Percentiles rank a stretch among this genome's conserved stretches.
These are phyloP conservation scores for Troides helena DNA, from an alignment of 2,888 invertebrate genomes.

Conservation along the genomic window DNA sequence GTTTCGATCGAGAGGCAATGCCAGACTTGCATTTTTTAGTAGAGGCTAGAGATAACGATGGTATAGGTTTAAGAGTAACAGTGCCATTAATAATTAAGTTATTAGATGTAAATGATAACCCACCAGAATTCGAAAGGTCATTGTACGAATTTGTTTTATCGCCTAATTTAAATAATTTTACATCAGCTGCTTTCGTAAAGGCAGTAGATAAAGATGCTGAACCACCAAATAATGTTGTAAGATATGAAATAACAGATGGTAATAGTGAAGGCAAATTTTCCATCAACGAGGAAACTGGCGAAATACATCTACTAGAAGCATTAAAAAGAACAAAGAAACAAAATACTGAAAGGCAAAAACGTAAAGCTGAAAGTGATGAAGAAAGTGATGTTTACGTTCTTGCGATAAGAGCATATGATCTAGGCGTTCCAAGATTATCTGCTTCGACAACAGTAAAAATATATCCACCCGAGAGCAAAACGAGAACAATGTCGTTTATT, in stretches of 20 bases:
- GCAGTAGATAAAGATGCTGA: conserved; percentile 92
- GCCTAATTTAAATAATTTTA: conserved; percentile 86
- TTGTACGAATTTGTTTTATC: conserved; percentile 90
- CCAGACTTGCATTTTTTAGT: conserved; percentile 89
- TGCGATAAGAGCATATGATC: conserved; percentile 89
- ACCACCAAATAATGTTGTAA: conserved; percentile 90
- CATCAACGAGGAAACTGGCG: conserved; percentile 86
- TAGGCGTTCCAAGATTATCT: conserved; percentile 89
- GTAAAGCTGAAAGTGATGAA: conserved; percentile 66
- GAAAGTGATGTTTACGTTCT: conserved; percentile 82
- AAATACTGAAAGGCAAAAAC: conserved; percentile 68
- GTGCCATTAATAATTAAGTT: conserved; percentile 87
- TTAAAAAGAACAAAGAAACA: conserved; percentile 68
- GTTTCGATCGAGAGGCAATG: conserved; percentile 91
- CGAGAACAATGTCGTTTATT: conserved; percentile 89
- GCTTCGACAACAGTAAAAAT: conserved; percentile 87
- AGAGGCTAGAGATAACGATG: conserved; percentile 93
- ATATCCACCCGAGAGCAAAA: conserved; percentile 88
- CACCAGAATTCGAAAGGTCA: conserved; percentile 89
- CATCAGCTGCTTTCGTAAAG: conserved; percentile 87
- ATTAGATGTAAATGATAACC: conserved; percentile 91
- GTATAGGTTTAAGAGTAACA: conserved; percentile 87
- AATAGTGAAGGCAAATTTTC: conserved; percentile 87
- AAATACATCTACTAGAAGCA: conserved; percentile 82
- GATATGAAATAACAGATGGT: conserved; percentile 90